Evolutionary conservation across 2,888 invertebrate species (phyloP).

Genomic region (Synergus itoensis): DNA sequence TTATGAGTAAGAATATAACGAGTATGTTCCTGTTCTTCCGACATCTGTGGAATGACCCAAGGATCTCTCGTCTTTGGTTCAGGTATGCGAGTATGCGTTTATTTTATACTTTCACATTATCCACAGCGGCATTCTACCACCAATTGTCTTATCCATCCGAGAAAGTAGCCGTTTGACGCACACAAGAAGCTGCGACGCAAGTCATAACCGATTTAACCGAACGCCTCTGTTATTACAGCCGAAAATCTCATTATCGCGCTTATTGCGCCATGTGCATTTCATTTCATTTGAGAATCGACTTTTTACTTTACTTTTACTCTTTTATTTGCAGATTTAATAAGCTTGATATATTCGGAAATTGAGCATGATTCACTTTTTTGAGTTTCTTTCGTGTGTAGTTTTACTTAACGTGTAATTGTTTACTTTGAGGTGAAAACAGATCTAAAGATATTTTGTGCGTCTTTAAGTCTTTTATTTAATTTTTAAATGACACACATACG

Average conservation of each 20-base stretch:
- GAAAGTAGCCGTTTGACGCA: constrained; percentile 34
- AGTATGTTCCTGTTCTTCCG: constrained; percentile 25
- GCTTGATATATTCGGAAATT: background rate
- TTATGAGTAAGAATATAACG: constrained; percentile 35
- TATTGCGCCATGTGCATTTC: constrained; percentile 36
- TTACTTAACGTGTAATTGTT: background rate
- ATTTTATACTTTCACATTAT: constrained; percentile 26
- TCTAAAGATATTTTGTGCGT: no score
- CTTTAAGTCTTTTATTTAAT: background rate
- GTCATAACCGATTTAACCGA: constrained; percentile 29
- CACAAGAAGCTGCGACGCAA: constrained; percentile 30
- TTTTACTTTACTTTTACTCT: background rate
- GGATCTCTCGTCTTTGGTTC: background rate
- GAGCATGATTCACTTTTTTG: background rate
- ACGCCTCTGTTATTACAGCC: constrained; percentile 31
- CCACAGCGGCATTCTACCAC: background rate
- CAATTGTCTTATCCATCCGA: constrained; percentile 37
- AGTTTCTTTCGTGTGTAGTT: background rate
- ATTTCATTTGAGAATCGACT: background rate
- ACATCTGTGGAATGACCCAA: constrained; percentile 36
- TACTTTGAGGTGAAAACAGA: no score
- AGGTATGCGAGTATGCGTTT: constrained; percentile 23
- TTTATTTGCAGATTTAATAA: constrained; percentile 14
- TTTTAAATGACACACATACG: background rate
- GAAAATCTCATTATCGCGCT: constrained; percentile 30